Base-by-base conservation (phyloP, 2,888 invertebrate species). In the Osmoderma eremita region DNA sequence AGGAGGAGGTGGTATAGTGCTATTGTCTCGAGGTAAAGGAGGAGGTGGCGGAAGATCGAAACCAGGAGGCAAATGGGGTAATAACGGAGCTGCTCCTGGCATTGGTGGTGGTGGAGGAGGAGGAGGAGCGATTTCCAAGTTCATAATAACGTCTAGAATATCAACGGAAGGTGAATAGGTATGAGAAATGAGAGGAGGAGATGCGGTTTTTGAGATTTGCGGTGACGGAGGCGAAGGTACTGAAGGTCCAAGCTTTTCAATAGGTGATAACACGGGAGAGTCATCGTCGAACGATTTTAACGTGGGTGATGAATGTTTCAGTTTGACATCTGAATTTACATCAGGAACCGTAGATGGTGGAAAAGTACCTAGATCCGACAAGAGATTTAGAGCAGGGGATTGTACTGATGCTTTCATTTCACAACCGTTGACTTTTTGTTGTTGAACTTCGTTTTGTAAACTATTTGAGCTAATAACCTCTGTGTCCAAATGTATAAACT, bases 61-160 rank as follows among this genome's bases (percentile, higher is more conserved):
- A 48, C 48, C 51, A 69, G 72, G 6, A 63, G 69, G 58, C 81
- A 80, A 81, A 76, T 78, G 79, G 80, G 84, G 83, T 82, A 83
- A 83, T 81, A 83, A 83, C 76, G 81, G 79, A 81, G 38, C 54
- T 22, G 20, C 61, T 5, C 45, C 61, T 36, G 22, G 22, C 53
- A 42, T 20, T 20, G 36, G 36, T 22, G 45, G 42, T 10, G 72
- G 71, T 17, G 72, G 70, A 15, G 74, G 72, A 20, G 72, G 71
- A 62, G 70, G 67, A 18, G 49, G 38, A 58, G 17, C 41, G n/a
- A n/a, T n/a, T n/a, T n/a, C n/a, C n/a, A n/a, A n/a, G n/a, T n/a
- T 6, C 6, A 10, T 18, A 17, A 45, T 18, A 51, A 15, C 48
- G 15, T 45, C 53, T 24, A 50, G 50, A 17, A 41, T 41, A 15